A percentile compares a stretch with the other conserved stretches of the same genome.
Conservation (phyloP, 2,888 invertebrate species). For the Conus canariensis region DNA sequence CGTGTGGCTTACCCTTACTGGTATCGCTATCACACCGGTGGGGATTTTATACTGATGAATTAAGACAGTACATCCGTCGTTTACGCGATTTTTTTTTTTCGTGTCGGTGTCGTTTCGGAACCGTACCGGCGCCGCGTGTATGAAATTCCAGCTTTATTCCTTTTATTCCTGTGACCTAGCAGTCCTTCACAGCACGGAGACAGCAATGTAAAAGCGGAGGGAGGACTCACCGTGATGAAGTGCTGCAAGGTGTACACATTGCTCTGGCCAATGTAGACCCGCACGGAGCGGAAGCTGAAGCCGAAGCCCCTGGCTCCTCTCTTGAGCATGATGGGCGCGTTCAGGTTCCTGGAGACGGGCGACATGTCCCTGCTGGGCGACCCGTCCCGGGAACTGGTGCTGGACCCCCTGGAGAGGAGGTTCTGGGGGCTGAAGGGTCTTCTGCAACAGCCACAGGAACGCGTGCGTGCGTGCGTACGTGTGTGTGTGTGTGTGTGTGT, state of each 20-base stretch:
- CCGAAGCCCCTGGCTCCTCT: conserved; percentile 96
- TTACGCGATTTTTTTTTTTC: too few relatives aligned
- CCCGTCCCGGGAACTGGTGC: conserved; percentile 91
- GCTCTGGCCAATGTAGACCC: conserved; percentile 98
- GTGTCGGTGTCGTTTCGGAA: too few relatives aligned
- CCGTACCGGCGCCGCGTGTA: too few relatives aligned
- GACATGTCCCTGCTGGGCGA: conserved; percentile 95
- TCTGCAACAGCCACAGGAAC: conserved; percentile 34
- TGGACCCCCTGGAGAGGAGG: conserved; percentile 88
- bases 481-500: background rate
- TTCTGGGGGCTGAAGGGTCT: conserved; percentile 67
- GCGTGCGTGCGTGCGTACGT: background rate
- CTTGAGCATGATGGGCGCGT: conserved; percentile 93
- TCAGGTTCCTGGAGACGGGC: conserved; percentile 86
- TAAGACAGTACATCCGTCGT: too few relatives aligned
- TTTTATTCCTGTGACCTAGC: too few relatives aligned
- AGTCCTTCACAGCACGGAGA: background rate
- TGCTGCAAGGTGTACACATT: conserved; percentile 99
- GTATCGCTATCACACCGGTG: too few relatives aligned
- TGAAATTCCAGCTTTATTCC: too few relatives aligned
- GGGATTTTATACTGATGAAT: too few relatives aligned
- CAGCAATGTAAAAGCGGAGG: background rate
- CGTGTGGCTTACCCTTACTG: too few relatives aligned
- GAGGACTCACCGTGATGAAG: conserved; percentile 88
- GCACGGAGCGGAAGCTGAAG: conserved; percentile 97